Percentiles rank a stretch among this genome's conserved stretches.
phyloP scores from a whole-genome alignment of 2,888 invertebrate species.

The Apodemia duryi region DNA sequence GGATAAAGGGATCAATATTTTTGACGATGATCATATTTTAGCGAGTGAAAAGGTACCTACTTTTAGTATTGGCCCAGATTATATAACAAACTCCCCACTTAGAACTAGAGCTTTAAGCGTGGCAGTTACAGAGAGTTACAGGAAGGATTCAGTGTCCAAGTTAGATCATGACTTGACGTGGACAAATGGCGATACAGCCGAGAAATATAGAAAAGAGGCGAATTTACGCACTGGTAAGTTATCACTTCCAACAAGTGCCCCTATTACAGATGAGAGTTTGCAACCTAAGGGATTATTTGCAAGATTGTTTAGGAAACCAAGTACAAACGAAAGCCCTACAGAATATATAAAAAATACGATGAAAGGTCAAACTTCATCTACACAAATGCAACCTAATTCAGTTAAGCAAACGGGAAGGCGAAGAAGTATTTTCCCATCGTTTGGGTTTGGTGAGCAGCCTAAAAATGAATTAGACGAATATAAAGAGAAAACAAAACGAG shows the following conservation, averaged over 20 bases:
- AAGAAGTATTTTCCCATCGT: constrained; percentile 60
- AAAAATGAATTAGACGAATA: constrained; percentile 52
- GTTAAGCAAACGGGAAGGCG: constrained; percentile 46
- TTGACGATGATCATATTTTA: constrained; percentile 86
- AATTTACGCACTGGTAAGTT: constrained; percentile 64
- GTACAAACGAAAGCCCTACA: constrained; percentile 53
- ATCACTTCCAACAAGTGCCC: constrained; percentile 53
- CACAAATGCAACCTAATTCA: constrained; percentile 48
- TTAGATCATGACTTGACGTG: constrained; percentile 81
- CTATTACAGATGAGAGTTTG: constrained; percentile 36
- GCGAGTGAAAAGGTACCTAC: constrained; percentile 81
- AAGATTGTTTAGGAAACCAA: constrained; percentile 54
- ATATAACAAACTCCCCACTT: constrained; percentile 54
- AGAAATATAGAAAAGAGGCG: constrained; percentile 77
- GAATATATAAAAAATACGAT: constrained; percentile 58
- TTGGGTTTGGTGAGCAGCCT: constrained; percentile 47
- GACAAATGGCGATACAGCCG: constrained; percentile 82
- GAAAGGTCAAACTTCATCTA: constrained; percentile 50
- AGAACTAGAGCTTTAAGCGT: constrained; percentile 82
- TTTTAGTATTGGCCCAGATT: constrained; percentile 78
- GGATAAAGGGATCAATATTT: constrained; percentile 82
- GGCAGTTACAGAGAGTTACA: constrained; percentile 63
- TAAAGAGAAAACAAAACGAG: constrained; percentile 53
- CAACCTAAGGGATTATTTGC: constrained; percentile 53
- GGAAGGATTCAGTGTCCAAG: constrained; percentile 60